Percentiles rank a stretch among this genome's conserved stretches.
Conservation (phyloP, 2,113 vertebrate species). For the Aptenodytes forsteri region DNA sequence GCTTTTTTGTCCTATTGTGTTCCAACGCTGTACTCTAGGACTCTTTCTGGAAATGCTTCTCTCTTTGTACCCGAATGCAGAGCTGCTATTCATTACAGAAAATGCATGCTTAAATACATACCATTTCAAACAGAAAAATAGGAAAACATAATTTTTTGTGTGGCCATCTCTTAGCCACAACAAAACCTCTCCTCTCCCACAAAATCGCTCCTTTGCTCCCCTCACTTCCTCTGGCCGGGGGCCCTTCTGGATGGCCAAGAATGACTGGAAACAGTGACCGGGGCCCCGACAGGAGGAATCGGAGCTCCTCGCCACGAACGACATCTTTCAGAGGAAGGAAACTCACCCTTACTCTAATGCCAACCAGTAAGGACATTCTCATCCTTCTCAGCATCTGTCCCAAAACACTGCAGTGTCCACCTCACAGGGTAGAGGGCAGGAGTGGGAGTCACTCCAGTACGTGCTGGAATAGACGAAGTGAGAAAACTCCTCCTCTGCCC, state of each 20-base stretch:
- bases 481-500: background rate
- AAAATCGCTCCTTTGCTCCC: background rate
- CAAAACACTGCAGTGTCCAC: background rate
- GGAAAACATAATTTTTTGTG: background rate
- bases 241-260: background rate
- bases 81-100: conserved; percentile 29
- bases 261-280: background rate
- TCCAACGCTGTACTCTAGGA: background rate
- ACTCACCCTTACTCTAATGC: background rate
- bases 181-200: background rate
- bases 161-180: background rate
- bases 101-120: background rate
- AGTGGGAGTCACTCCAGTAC: background rate
- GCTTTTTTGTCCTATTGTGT: background rate
- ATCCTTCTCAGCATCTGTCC: background rate
- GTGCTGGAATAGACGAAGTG: background rate
- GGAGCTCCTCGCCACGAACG: background rate
- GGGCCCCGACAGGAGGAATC: background rate
- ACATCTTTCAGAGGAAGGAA: background rate
- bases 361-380: background rate
- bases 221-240: background rate
- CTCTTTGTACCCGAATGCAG: background rate
- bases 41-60: background rate
- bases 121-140: conserved; percentile 20
- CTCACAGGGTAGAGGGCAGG: background rate